These are phyloP conservation scores for Drosophila percnosoma DNA, from an alignment of 2,888 invertebrate genomes.

Conservation along the genomic window DNA sequence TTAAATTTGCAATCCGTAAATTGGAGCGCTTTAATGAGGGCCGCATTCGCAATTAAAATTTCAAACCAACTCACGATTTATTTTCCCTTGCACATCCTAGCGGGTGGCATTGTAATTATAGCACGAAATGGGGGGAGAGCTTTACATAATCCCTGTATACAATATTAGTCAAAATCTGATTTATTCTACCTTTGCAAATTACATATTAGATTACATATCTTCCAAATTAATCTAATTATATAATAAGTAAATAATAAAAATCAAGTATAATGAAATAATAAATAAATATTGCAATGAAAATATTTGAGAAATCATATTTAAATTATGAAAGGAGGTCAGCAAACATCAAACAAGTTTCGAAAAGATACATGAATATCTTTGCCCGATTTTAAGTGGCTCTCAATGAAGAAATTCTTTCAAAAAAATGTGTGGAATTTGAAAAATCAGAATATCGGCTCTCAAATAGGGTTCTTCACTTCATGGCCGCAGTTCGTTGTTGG, in stretches of 20 bases:
- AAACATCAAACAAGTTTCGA: background rate
- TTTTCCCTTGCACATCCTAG: slow-evolving; percentile 9
- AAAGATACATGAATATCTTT: background rate
- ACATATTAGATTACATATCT: background rate
- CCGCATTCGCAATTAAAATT: slow-evolving; percentile 66
- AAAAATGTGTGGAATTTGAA: background rate
- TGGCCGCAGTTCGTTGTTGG: no score
- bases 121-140: background rate
- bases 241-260: no score
- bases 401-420: background rate
- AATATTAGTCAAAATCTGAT: background rate
- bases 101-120: slow-evolving; percentile 7
- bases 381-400: background rate
- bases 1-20: slow-evolving; percentile 38
- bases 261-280: no score
- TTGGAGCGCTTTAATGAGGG: slow-evolving; percentile 54
- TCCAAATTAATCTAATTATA: background rate
- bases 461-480: background rate
- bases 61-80: slow-evolving; percentile 24
- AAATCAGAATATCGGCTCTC: background rate
- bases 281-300: no score
- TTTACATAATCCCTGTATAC: background rate
- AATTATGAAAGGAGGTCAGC: background rate
- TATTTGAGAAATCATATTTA: background rate
- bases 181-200: background rate